These are phyloP conservation scores for Dipodomys ordii DNA, from an alignment of 2,113 vertebrate species.

Conservation along the genomic window DNA sequence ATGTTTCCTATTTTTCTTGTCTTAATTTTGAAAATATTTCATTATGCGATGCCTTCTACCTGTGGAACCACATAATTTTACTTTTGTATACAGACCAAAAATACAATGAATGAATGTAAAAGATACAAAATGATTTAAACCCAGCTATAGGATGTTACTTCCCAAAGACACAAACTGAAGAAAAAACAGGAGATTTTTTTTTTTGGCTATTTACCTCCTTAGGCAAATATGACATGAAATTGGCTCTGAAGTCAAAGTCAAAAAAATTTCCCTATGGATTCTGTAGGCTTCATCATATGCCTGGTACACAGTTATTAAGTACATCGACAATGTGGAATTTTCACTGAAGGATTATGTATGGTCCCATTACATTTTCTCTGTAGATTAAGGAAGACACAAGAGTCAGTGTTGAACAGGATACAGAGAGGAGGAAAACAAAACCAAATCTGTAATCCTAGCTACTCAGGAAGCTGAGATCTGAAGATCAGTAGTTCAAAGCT, in stretches of 20 bases:
- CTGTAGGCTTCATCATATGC: not conserved
- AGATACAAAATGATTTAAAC: not conserved
- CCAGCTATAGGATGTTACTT: not conserved
- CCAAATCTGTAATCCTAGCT: too few relatives aligned
- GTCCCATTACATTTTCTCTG: not conserved
- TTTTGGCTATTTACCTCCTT: not conserved
- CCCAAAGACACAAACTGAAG: slow-evolving; percentile 46
- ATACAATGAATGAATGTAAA: not conserved
- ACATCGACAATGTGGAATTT: not conserved
- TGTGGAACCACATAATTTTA: not conserved
- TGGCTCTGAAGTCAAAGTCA: not conserved
- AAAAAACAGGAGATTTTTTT: not conserved
- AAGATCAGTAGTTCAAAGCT: too few relatives aligned
- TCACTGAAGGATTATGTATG: not conserved
- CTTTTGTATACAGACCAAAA: slow-evolving; percentile 8
- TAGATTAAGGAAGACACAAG: not conserved
- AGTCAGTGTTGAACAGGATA: not conserved
- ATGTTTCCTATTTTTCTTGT: slow-evolving; percentile 41
- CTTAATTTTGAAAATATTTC: slow-evolving; percentile 16
- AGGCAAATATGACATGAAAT: not conserved
- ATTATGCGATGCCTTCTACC: not conserved
- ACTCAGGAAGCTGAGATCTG: too few relatives aligned
- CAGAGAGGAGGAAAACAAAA: too few relatives aligned
- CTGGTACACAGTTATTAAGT: too few relatives aligned
- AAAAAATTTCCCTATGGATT: not conserved